These are phyloP conservation scores for Typhlichthys eigenmanni DNA, from an alignment of 2,797 vertebrate genomes.

Conservation along the genomic window DNA sequence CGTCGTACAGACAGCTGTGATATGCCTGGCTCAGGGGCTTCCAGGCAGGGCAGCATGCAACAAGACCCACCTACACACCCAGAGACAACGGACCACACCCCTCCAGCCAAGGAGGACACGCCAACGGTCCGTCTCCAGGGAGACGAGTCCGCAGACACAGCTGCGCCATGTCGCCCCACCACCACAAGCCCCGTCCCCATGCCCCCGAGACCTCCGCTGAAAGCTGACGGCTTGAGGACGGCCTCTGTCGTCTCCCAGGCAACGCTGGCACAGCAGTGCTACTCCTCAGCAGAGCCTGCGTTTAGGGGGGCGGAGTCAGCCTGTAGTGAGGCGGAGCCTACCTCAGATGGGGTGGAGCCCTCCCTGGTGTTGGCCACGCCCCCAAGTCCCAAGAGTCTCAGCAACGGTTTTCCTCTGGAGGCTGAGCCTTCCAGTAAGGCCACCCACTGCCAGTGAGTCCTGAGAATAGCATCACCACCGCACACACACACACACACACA, in stretches of 20 bases:
- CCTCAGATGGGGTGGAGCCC: conserved; percentile 18
- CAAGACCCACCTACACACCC: conserved; percentile 57
- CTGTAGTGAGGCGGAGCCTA: not conserved
- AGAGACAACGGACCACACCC: conserved; percentile 47
- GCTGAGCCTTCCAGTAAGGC: conserved; percentile 61
- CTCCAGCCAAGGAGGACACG: conserved; percentile 31
- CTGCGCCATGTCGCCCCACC: conserved; percentile 27
- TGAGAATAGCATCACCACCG: not conserved
- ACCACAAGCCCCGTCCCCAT: conserved; percentile 30
- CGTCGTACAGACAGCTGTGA: conserved; percentile 76
- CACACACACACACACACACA: conserved; percentile 8
- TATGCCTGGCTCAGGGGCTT: conserved; percentile 62
- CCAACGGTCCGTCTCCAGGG: conserved; percentile 20
- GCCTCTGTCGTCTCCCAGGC: conserved; percentile 66
- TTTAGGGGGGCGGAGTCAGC: conserved; percentile 12
- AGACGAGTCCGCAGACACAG: conserved; percentile 26
- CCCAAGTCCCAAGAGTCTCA: conserved; percentile 69
- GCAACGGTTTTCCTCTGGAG: conserved; percentile 70
- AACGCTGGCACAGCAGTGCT: conserved; percentile 67
- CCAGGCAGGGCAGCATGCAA: conserved; percentile 72
- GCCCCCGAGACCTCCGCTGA: conserved; percentile 68
- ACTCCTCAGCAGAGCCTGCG: conserved; percentile 55
- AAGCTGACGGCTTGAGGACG: conserved; percentile 67
- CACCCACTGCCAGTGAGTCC: conserved; percentile 64
- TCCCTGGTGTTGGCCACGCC: conserved; percentile 41